These are phyloP conservation scores for Nyctibius grandis DNA, from an alignment of 2,797 vertebrate genomes.

Conservation along the genomic window DNA sequence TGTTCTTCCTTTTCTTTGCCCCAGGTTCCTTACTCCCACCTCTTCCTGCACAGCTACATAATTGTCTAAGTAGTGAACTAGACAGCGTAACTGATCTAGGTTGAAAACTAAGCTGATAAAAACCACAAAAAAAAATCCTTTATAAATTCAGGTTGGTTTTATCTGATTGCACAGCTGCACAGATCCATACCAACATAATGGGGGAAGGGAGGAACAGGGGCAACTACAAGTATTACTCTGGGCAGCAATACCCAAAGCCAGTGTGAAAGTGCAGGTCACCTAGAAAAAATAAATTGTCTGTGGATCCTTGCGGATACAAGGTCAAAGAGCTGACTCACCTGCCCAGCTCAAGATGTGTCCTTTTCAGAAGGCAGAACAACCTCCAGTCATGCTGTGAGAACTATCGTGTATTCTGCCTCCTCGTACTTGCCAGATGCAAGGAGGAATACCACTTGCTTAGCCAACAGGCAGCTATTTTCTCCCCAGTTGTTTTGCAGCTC, in stretches of 20 bases:
- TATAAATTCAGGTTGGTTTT: background rate
- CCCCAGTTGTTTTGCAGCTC: background rate
- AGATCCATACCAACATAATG: accelerated
- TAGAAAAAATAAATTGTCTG: background rate
- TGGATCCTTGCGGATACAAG: background rate
- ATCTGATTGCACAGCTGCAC: background rate
- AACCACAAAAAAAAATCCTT: background rate
- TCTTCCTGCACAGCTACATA: background rate
- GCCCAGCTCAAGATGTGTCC: background rate
- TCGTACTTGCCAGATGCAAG: background rate
- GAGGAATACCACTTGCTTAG: background rate
- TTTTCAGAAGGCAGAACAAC: background rate
- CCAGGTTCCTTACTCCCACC: slow-evolving; percentile 3
- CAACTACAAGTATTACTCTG: background rate
- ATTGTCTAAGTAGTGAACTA: background rate
- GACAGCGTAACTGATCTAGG: background rate
- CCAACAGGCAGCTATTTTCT: slow-evolving; percentile 29
- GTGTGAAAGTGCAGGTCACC: background rate
- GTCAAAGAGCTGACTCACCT: background rate
- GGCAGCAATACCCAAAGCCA: background rate
- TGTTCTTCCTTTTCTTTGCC: slow-evolving; percentile 2
- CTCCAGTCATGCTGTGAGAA: background rate
- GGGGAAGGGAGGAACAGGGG: background rate
- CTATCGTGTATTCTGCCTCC: background rate
- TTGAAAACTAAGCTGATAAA: background rate